Base-by-base conservation (phyloP, 2,888 invertebrate species). In the Euspilapteryx auroguttella region DNA sequence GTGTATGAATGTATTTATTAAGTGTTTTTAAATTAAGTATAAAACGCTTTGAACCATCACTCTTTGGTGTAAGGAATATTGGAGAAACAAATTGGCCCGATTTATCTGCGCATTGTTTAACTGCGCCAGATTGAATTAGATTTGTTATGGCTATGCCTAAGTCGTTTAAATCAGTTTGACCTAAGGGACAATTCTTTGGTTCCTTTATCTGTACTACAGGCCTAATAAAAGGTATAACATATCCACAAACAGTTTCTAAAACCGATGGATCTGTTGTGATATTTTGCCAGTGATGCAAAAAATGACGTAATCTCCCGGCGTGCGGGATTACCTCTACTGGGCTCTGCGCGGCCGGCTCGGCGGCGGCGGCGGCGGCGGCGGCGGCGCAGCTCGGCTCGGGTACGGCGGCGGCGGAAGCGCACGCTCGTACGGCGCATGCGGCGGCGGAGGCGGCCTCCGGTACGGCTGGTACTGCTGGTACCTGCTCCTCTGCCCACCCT, bases 31-130 rank as follows among this genome's bases (percentile, higher is more conserved):
- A 13, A 25, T 31, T 31, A 11, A 31, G 14, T 10, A 31, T 31
- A 21, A 31, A 28, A 8, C 31, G 24, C 4, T 10, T 12, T 7
- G 20, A 9, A 7, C 30, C 30, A 10, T 25, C 15, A 14, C 27
- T 33, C 25, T 33, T 33, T 14, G 30, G 33, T 3, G 15, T 25
- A 8, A 32, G 15, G 14, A 32, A 33, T 3, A 26, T 24, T 7
- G 14, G 24, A 4, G 32, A 32, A 4, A 32, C 2, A 10, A 17
- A 32, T 13, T 32, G 32, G 1, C 27, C 26, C n/a, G 17, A 12
- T 2, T 13, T 12, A 12, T 24, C 11, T 6, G 3, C 5, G 12
- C 24, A 24, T 10, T 4, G 5, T 24, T 12, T 3, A 10, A 24
- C 12, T 12, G 24, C 11, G 5, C 14, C 27, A 13, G 20, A 27